Evolutionary conservation across 2,797 vertebrate genomes (phyloP), one percentile per base, ranked within the genome.

Genomic region (Mus caroli): DNA sequence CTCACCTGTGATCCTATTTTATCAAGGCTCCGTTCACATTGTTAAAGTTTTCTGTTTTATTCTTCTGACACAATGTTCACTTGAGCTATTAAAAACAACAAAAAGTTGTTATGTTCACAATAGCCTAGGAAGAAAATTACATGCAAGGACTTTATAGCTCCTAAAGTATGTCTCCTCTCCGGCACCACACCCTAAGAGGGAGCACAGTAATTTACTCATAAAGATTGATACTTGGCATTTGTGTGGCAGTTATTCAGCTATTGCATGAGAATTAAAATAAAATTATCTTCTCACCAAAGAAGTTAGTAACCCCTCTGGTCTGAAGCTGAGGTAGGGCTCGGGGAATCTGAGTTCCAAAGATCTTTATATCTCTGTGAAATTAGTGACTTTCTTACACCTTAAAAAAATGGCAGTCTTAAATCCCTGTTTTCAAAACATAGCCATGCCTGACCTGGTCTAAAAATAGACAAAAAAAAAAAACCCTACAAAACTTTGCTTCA

Each of bases 251-350:
- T 98, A 90, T 98, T 98, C 97, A 98, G 94, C 97, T 97, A 98
- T 96, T 98, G 98, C 98, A 98, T 99, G 98, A 98, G 98, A 99
- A 98, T 99, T 98, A 98, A 98, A 98, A 98, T 98, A 98, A 98
- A 98, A 98, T 98, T 98, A 98, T 98, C 98, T 98, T 99, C 98
- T 98, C 98, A 98, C 97, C 98, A 97, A 96, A 97, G 86, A 93
- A 98, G 92, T 97, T 97, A 98, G 98, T 97, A 94, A 98, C 91
- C 95, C 97, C 98, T 97, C 78, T 80, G 0, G 98, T 98, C 98
- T 97, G 98, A 97, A 89, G 98, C 96, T 97, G 97, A 98, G 98
- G 90, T 85, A 88, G 93, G 98, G 96, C 97, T 98, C 93, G 96
- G 97, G 97, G 98, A 98, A 97, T 98, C 97, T 14, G 0, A 69